Conservation (phyloP, 1,140 invertebrate genomes). For the Leucophenga varia region DNA sequence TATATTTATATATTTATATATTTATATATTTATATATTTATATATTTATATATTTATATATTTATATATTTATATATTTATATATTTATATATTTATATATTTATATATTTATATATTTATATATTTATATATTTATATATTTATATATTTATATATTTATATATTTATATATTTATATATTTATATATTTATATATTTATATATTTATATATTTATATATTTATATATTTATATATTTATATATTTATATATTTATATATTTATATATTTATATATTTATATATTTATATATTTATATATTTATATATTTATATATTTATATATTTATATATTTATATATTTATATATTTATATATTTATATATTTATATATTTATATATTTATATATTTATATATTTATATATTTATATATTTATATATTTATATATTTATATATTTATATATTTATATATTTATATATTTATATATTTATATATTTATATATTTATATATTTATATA, state of each 20-base stretch:
- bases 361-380: conserved; percentile 14
- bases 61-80: conserved; percentile 6
- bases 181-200: conserved; percentile 4
- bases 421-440: conserved; percentile 4
- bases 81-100: too few species aligned
- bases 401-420: not conserved
- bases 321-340: conserved; percentile 7
- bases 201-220: conserved; percentile 9
- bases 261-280: not conserved
- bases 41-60: conserved; percentile 5
- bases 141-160: not conserved
- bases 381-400: not conserved
- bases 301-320: conserved; percentile 4
- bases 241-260: conserved; percentile 12
- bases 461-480: conserved; percentile 6
- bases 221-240: too few species aligned
- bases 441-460: conserved; percentile 8
- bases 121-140: conserved; percentile 6
- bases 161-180: conserved; percentile 8
- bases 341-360: too few species aligned
- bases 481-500: conserved; percentile 6
- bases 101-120: conserved; percentile 11
- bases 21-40: conserved; percentile 1
- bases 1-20: not conserved
- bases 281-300: conserved; percentile 4